Percentiles rank a stretch among this genome's conserved stretches.
phyloP scores from a whole-genome alignment of 2,888 invertebrate species.

The Clepsis dumicolana region DNA sequence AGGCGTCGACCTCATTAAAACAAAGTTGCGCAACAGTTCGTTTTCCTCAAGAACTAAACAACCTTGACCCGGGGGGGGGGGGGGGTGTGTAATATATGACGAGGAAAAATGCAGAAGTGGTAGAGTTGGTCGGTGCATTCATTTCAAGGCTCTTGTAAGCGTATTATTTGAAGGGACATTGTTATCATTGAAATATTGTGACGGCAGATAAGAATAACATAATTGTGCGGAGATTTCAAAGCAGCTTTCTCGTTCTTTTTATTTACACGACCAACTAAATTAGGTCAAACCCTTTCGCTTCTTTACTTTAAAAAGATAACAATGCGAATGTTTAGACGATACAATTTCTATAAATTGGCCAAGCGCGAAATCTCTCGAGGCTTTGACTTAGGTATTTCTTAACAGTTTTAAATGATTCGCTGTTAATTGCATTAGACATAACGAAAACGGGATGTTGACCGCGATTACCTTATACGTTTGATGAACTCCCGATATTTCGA shows the following conservation, averaged over 20 bases:
- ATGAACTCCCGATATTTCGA: no score
- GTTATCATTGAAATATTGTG: neutral
- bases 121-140: constrained; percentile 11
- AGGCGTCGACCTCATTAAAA: constrained; percentile 37
- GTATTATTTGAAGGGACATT: neutral
- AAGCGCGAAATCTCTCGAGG: constrained; percentile 4
- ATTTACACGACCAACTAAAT: neutral
- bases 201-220: neutral
- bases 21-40: constrained; percentile 23
- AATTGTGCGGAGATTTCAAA: neutral
- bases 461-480: no score
- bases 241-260: neutral
- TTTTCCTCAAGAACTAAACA: constrained; percentile 62
- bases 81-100: constrained; percentile 12
- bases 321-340: no score
- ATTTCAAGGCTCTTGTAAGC: neutral
- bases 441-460: no score
- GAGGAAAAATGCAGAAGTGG: constrained; percentile 34
- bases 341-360: constrained; percentile 1
- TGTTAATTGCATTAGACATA: no score
- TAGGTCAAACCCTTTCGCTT: neutral
- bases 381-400: constrained; percentile 28
- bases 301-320: neutral
- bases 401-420: no score
- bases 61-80: constrained; percentile 81